Evolutionary conservation across 2,113 vertebrate species (phyloP).

Genomic region (Callaeas wilsoni): DNA sequence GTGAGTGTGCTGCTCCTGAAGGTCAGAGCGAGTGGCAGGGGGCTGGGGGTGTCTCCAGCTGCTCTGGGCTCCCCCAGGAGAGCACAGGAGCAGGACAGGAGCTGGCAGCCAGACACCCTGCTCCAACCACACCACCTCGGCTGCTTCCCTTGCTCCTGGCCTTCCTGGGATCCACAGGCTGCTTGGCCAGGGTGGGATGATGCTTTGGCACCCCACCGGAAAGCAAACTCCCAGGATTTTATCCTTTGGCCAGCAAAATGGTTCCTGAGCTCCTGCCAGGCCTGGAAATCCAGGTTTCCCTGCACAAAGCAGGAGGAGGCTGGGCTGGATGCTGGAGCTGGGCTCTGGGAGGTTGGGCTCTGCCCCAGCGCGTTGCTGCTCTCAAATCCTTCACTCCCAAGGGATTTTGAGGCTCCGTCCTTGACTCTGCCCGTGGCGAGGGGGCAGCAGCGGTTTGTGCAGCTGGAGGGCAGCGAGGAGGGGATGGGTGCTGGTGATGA

Average conservation of each 20-base stretch:
- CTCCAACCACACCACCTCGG: rapidly evolving
- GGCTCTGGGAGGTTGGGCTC: background rate
- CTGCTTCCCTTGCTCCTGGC: background rate
- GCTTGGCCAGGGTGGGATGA: background rate
- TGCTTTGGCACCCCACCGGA: background rate
- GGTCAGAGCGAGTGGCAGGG: rapidly evolving
- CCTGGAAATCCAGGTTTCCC: background rate
- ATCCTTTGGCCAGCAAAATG: background rate
- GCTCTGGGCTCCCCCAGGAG: background rate
- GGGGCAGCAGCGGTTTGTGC: background rate
- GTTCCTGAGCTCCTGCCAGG: background rate
- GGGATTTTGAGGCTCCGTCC: background rate
- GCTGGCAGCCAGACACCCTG: background rate
- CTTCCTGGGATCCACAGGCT: background rate
- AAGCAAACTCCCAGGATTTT: background rate
- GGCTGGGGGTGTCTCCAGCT: background rate
- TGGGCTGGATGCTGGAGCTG: background rate
- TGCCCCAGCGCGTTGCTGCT: background rate
- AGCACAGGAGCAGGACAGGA: background rate
- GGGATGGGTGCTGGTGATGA: background rate
- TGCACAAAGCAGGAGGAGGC: background rate
- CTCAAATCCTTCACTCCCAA: background rate
- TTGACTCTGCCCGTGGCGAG: rapidly evolving
- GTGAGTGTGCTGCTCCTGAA: rapidly evolving
- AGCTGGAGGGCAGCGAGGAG: background rate